Evolutionary conservation across 1,140 invertebrate species (phyloP).

Genomic region (Cotesia typhae): DNA sequence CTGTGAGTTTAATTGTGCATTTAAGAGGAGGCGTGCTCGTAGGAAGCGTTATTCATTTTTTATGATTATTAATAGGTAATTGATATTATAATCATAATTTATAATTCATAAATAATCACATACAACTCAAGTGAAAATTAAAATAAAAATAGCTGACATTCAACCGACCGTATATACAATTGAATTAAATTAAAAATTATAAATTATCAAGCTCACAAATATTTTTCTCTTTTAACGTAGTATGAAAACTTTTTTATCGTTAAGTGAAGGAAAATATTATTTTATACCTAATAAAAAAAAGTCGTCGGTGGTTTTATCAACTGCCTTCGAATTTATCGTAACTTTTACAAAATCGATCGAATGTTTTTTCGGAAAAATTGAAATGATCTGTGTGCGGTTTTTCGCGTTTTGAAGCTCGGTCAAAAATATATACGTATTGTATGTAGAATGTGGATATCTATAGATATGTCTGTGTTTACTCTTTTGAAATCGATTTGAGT

Average conservation of each 20-base stretch:
- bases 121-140: no score
- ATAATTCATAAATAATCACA: neutral
- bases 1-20: no score
- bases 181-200: no score
- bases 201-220: no score
- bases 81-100: neutral
- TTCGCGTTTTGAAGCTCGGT: neutral
- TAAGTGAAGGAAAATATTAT: no score
- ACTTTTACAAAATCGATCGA: neutral
- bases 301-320: neutral
- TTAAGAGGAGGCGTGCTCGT: neutral
- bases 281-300: neutral
- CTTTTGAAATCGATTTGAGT: constrained; percentile 3
- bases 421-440: neutral
- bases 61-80: neutral
- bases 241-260: no score
- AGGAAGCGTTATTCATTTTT: constrained; percentile 3
- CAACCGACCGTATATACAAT: no score
- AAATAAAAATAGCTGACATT: no score
- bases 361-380: neutral
- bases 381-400: constrained; percentile 1
- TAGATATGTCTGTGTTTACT: neutral
- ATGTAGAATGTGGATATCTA: neutral
- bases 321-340: neutral
- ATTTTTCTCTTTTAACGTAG: no score